Percentiles rank a stretch among this genome's conserved stretches.
Conservation (phyloP, 1,140 invertebrate genomes). For the Panonychus citri region DNA sequence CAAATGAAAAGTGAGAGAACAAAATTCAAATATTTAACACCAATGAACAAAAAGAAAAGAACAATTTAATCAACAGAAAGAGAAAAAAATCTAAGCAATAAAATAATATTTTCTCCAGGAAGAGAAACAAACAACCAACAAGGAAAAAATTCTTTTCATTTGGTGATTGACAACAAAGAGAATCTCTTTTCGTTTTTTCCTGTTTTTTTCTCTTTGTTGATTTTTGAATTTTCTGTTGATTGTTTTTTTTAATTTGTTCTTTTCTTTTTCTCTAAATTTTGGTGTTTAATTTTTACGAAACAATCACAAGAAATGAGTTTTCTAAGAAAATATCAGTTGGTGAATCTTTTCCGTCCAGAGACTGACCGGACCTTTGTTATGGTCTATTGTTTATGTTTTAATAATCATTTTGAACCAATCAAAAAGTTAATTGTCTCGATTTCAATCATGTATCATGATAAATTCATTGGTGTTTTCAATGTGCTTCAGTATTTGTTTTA, state of each 20-base stretch:
- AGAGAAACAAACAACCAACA: background rate
- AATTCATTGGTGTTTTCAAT: too few species aligned
- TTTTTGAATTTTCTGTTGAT: background rate
- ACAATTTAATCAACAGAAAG: background rate
- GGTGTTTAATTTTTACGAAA: too few species aligned
- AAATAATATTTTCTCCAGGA: background rate
- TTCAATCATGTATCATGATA: too few species aligned
- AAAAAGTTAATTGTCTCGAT: too few species aligned
- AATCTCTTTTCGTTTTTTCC: background rate
- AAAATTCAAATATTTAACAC: background rate
- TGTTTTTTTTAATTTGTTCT: background rate
- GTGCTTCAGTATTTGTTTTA: too few species aligned
- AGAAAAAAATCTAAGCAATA: background rate
- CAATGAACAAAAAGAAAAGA: background rate
- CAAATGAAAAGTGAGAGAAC: background rate
- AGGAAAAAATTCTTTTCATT: background rate
- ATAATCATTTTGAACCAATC: too few species aligned
- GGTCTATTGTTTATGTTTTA: too few species aligned
- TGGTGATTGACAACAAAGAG: background rate
- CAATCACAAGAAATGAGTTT: too few species aligned
- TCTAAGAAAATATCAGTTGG: too few species aligned
- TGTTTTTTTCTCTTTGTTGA: background rate
- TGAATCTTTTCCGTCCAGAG: too few species aligned
- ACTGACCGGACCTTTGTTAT: too few species aligned
- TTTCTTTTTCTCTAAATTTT: background rate